phyloP scores from a whole-genome alignment of 2,888 invertebrate species.

The Megamerina dolium region DNA sequence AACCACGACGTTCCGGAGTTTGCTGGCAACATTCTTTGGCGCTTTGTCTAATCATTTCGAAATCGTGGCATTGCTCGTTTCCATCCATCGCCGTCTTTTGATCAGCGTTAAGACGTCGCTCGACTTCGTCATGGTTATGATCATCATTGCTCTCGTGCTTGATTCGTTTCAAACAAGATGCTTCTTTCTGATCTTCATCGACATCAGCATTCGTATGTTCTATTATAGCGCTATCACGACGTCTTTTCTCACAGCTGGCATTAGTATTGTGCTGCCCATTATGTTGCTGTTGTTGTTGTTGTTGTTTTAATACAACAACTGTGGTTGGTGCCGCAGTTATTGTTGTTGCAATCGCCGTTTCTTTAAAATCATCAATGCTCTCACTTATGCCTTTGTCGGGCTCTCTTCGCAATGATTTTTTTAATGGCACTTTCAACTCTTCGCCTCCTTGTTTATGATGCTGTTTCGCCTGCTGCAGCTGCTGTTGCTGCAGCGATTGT shows the following conservation, averaged over 20 bases:
- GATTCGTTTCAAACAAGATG: slow-evolving; percentile 5
- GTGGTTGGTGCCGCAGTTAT: slow-evolving; percentile 23
- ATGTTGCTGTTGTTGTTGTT: slow-evolving; percentile 14
- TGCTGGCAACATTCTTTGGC: slow-evolving; percentile 3
- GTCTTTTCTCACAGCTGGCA: slow-evolving; percentile 24
- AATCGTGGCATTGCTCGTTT: slow-evolving; percentile 2
- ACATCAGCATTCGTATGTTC: neutral
- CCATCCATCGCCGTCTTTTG: neutral
- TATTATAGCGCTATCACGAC: slow-evolving; percentile 13
- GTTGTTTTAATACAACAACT: slow-evolving; percentile 9
- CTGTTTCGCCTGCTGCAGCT: no score
- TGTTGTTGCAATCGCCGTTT: no score
- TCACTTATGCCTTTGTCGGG: no score
- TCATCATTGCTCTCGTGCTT: slow-evolving; percentile 17
- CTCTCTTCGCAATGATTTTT: slow-evolving; percentile 12
- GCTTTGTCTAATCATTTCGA: no score
- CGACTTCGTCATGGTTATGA: slow-evolving; percentile 10
- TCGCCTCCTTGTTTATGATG: neutral
- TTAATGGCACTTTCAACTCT: slow-evolving; percentile 1
- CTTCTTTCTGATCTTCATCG: slow-evolving; percentile 5
- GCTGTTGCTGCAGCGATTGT: no score
- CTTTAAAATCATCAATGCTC: no score
- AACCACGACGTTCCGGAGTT: neutral
- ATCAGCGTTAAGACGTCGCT: neutral
- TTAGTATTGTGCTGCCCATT: slow-evolving; percentile 20